Conservation (phyloP, 2,797 vertebrate species). For the Rhabdophis nuchalis region DNA sequence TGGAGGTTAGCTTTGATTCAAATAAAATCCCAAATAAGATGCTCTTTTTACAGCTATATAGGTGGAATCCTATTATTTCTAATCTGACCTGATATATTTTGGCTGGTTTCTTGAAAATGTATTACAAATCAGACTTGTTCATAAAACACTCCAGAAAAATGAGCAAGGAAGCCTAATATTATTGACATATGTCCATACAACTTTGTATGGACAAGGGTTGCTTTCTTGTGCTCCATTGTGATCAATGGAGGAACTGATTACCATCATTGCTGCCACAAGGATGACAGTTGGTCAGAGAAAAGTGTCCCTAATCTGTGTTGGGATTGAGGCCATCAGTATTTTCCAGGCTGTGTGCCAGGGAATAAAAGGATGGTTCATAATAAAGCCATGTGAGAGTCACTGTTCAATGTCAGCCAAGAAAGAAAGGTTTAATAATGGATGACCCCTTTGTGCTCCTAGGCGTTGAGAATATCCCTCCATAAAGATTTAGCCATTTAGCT, state of each 20-base stretch:
- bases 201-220: neutral
- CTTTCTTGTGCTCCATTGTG: neutral
- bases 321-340: conserved; percentile 15
- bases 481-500: neutral
- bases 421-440: neutral
- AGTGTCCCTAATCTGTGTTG: conserved; percentile 13
- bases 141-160: neutral
- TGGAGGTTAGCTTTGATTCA: neutral
- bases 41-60: neutral
- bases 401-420: neutral
- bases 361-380: neutral
- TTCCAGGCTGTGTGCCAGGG: conserved; percentile 16
- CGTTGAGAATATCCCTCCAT: neutral
- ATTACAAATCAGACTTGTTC: neutral
- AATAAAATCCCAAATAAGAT: neutral
- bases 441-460: neutral
- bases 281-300: neutral
- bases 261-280: neutral
- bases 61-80: neutral
- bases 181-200: neutral
- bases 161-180: neutral
- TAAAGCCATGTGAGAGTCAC: neutral
- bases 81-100: neutral
- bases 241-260: neutral
- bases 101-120: neutral